Evolutionary conservation across 53 echinoderm and acorn worm species (phyloP).

Genomic region (Crossaster papposus): DNA sequence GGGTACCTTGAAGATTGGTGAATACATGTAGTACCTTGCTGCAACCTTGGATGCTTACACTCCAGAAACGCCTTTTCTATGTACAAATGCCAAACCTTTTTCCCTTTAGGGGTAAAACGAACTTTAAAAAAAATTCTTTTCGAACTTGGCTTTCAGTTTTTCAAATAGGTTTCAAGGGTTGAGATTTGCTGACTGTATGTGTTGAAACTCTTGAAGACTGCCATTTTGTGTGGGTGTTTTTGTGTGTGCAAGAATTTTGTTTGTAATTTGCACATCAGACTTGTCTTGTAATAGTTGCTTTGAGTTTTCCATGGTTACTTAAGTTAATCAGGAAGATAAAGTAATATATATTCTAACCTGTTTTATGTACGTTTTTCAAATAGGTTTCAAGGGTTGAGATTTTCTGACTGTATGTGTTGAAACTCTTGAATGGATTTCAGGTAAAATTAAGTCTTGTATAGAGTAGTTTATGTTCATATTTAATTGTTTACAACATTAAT

Average conservation of each 20-base stretch:
- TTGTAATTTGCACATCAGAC: background rate
- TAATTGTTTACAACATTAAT: slow-evolving; percentile 28
- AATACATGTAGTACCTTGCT: too few relatives aligned
- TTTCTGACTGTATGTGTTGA: slow-evolving; percentile 3
- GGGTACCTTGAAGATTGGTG: too few relatives aligned
- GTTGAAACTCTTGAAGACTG: too few relatives aligned
- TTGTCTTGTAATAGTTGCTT: background rate
- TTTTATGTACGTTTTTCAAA: slow-evolving; percentile 6
- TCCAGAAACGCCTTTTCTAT: too few relatives aligned
- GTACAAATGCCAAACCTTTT: too few relatives aligned
- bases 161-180: too few relatives aligned
- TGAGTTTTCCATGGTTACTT: background rate
- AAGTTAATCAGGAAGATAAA: background rate
- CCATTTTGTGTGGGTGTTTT: too few relatives aligned
- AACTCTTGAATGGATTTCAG: slow-evolving; percentile 5
- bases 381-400: slow-evolving; percentile 2
- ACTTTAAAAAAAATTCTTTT: too few relatives aligned
- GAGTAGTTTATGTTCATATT: slow-evolving; percentile 38
- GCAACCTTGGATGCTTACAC: too few relatives aligned
- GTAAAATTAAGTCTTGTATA: slow-evolving; percentile 14
- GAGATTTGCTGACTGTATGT: too few relatives aligned
- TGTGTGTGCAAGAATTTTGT: background rate
- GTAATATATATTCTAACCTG: background rate
- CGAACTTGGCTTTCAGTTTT: too few relatives aligned
- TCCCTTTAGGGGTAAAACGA: too few relatives aligned